Percentiles rank a stretch among this genome's conserved stretches.
Evolutionary conservation across 2,888 invertebrate genomes (phyloP).

Genomic region (Dorcus parallelipipedus): DNA sequence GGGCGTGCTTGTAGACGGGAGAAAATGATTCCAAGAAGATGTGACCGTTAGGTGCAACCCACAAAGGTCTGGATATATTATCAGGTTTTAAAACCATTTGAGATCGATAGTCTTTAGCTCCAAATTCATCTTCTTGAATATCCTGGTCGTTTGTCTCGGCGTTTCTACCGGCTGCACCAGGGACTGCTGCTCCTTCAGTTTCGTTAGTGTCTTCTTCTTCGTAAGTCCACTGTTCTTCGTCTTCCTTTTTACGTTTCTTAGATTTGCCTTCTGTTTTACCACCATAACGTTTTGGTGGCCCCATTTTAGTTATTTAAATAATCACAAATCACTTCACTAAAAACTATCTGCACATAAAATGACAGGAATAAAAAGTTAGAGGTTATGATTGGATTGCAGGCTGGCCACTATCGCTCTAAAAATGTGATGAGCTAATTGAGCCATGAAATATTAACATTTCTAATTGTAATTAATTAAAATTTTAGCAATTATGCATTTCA

Average conservation of each 20-base stretch:
- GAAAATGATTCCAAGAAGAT: constrained; percentile 98
- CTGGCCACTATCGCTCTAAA: no score
- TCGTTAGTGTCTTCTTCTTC: constrained; percentile 52
- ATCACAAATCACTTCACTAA: background rate
- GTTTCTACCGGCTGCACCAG: constrained; percentile 82
- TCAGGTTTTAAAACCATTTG: constrained; percentile 87
- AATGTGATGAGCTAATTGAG: background rate
- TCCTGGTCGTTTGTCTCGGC: constrained; percentile 77
- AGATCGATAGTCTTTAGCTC: constrained; percentile 89
- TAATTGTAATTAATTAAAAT: background rate
- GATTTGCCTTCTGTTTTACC: constrained; percentile 48
- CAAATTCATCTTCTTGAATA: constrained; percentile 88
- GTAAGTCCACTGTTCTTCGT: constrained; percentile 44
- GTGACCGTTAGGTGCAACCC: constrained; percentile 99
- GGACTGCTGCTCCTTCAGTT: constrained; percentile 58
- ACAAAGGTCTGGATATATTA: constrained; percentile 83
- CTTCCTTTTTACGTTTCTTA: constrained; percentile 55
- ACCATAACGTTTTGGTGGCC: constrained; percentile 51
- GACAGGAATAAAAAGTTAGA: background rate
- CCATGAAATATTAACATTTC: background rate
- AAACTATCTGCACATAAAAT: background rate
- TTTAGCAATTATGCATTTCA: no score
- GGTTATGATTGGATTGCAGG: background rate
- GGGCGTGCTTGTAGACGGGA: constrained; percentile 98
- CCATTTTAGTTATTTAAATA: no score